Evolutionary conservation across 2,797 vertebrate genomes (phyloP).

Genomic region (Scleropages formosus): DNA sequence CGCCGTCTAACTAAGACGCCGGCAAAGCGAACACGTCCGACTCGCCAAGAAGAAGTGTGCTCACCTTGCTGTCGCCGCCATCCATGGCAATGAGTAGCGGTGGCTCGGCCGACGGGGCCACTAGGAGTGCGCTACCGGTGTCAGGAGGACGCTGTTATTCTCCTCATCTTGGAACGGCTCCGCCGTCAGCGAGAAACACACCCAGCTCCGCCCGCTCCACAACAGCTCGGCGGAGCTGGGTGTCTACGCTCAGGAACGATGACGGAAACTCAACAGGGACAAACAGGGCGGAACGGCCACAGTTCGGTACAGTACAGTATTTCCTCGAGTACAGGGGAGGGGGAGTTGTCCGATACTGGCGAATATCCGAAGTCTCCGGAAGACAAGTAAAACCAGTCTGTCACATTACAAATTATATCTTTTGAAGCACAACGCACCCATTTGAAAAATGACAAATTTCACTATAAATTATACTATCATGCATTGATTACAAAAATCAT

Average conservation of each 20-base stretch:
- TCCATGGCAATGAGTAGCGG: slow-evolving; percentile 71
- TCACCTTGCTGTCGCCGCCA: slow-evolving; percentile 70
- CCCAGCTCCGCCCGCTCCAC: slow-evolving; percentile 29
- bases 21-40: background rate
- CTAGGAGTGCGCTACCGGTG: slow-evolving; percentile 57
- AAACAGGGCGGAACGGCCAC: slow-evolving; percentile 59
- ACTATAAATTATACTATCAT: no score
- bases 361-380: no score
- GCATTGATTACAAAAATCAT: no score
- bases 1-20: no score
- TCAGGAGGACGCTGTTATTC: slow-evolving; percentile 60
- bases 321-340: no score
- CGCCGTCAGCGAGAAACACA: slow-evolving; percentile 44
- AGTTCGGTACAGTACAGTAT: slow-evolving; percentile 34
- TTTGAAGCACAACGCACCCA: no score
- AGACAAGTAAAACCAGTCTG: no score
- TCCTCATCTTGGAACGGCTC: slow-evolving; percentile 58
- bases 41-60: background rate
- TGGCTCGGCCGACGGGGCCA: slow-evolving; percentile 45
- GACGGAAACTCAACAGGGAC: background rate
- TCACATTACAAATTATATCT: no score
- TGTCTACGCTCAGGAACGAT: slow-evolving; percentile 23
- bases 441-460: no score
- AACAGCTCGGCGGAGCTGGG: slow-evolving; percentile 10
- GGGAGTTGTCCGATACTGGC: no score